Percentiles rank a stretch among this genome's conserved stretches.
Conservation (phyloP, 2,888 invertebrate genomes). For the Dione juno region DNA sequence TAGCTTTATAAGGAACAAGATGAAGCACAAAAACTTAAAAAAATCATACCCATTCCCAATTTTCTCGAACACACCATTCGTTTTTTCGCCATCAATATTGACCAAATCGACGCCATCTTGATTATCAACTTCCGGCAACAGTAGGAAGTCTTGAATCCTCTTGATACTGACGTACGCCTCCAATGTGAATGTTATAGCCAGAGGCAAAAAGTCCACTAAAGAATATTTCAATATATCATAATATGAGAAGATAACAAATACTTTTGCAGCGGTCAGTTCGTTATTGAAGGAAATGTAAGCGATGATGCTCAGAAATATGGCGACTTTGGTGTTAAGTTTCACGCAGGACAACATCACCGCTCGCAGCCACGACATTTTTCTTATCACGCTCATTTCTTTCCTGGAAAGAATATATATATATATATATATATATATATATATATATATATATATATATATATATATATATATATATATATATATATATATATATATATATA, state of each 20-base stretch:
- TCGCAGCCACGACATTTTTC: constrained; percentile 86
- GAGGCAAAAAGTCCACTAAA: constrained; percentile 91
- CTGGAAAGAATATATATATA: constrained; percentile 61
- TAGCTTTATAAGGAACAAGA: constrained; percentile 47
- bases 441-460: too few relatives aligned
- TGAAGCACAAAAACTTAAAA: neutral
- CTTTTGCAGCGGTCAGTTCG: constrained; percentile 87
- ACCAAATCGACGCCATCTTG: constrained; percentile 67
- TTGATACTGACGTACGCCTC: constrained; percentile 90
- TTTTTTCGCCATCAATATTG: constrained; percentile 62
- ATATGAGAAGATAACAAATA: constrained; percentile 91
- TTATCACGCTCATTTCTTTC: constrained; percentile 87
- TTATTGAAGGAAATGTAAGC: constrained; percentile 86
- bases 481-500: too few relatives aligned
- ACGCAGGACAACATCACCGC: constrained; percentile 88
- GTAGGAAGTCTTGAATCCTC: constrained; percentile 87
- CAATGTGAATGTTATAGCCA: constrained; percentile 89
- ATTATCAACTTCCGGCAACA: constrained; percentile 70
- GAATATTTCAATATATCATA: constrained; percentile 91
- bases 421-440: too few relatives aligned
- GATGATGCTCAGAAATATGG: constrained; percentile 89
- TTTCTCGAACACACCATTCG: constrained; percentile 72
- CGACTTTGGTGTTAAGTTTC: constrained; percentile 90
- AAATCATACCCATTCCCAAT: constrained; percentile 74
- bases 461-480: too few relatives aligned